Base-by-base conservation (phyloP, 2,113 vertebrate genomes). In the Elephantulus edwardii region DNA sequence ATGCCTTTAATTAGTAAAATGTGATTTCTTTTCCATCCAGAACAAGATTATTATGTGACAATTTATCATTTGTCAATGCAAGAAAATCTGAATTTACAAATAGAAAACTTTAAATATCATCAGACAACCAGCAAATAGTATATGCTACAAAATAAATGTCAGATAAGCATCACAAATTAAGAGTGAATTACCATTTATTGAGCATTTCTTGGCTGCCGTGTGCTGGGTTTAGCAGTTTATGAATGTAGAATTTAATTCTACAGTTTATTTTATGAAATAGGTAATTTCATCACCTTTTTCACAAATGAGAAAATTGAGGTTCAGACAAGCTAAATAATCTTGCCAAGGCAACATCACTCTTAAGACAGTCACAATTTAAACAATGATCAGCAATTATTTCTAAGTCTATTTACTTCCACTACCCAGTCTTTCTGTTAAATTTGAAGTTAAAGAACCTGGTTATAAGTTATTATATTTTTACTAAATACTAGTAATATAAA, bases 1-100 rank as follows among this genome's bases (percentile, higher is more conserved):
- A 20, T 88, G 79, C 35, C 78, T 94, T 94, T 92, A 93, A 88
- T 93, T 95, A 94, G 93, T 93, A 83, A 94, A 95, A 90, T 92
- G 79, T 88, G 82, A 56, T 91, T 92, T 95, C 90, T 35, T 92
- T 60, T 72, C n/a, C 88, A 91, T 79, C 75, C 81, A 92, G 91
- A 94, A 93, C 91, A 77, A 91, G 78, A 95, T 87, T 85, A 95
- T 88, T 30, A 19, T 94, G 80, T 88, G 75, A 92, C 95, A 96
- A 89, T 71, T 60, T 91, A 90, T 70, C 75, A 90, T 95, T 93
- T 87, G 52, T 94, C 71, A 93, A 76, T 89, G 70, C 26, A 91
- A 90, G 60, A 72, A 83, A 80, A 71, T 4, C 84, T 92, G 88
- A 80, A 86, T 94, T 93, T 91, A 93, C 10, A 89, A 86, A 71